Evolutionary conservation across 2,113 vertebrate genomes (phyloP).

Genomic region (Zingel zingel): DNA sequence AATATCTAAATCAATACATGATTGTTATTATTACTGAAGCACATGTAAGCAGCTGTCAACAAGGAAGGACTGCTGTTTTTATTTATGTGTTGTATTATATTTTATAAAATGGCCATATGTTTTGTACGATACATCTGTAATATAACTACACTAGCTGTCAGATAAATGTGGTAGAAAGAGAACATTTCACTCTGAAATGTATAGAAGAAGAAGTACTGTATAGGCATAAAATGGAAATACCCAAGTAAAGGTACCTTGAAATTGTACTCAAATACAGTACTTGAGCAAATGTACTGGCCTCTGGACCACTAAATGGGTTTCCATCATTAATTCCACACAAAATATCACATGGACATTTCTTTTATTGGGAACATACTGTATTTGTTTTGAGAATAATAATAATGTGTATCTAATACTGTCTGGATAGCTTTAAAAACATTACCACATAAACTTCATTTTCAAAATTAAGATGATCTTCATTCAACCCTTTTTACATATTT

Average conservation of each 20-base stretch:
- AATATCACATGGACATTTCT: neutral
- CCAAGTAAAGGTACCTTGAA: neutral
- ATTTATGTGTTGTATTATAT: too few species aligned
- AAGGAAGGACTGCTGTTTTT: too few species aligned
- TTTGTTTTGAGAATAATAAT: constrained; percentile 49
- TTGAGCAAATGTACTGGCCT: neutral
- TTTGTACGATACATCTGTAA: neutral
- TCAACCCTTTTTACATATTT: constrained; percentile 34
- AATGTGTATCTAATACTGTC: constrained; percentile 59
- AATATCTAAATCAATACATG: too few species aligned
- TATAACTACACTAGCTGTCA: neutral
- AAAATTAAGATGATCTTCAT: constrained; percentile 15
- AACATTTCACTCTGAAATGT: neutral
- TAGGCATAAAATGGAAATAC: neutral
- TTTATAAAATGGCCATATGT: neutral
- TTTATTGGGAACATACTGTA: constrained; percentile 63
- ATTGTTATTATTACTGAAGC: too few species aligned
- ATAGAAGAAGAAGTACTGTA: neutral
- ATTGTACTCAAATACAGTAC: neutral
- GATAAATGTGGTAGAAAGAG: neutral
- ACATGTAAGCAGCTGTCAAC: too few species aligned
- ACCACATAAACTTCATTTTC: constrained; percentile 4
- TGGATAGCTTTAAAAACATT: constrained; percentile 44
- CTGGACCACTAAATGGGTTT: neutral
- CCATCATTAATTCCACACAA: constrained; percentile 2